Evolutionary conservation across 2,113 vertebrate species (phyloP).

Genomic region (Mus spicilegus): DNA sequence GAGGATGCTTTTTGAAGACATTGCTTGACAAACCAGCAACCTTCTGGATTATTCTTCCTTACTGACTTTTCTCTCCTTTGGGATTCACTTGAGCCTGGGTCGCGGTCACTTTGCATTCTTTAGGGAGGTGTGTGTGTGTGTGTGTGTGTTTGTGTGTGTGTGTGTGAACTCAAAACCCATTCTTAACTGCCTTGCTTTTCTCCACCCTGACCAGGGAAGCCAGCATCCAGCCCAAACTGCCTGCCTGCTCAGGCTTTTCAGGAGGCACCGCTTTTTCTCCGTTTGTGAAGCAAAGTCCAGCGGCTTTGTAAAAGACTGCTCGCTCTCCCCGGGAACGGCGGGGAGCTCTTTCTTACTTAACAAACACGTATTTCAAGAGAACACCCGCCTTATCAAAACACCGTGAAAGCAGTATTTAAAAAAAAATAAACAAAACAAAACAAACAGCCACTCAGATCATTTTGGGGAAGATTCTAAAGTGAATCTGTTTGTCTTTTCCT

Average conservation of each 20-base stretch:
- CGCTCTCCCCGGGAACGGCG: not conserved
- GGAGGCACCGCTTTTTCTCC: not conserved
- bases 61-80: conserved; percentile 33
- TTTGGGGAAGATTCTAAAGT: not conserved
- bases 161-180: not conserved
- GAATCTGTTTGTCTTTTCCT: rapidly evolving
- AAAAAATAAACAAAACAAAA: too few species aligned
- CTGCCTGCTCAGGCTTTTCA: not conserved
- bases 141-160: too few species aligned
- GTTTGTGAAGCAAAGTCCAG: not conserved
- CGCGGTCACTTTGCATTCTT: conserved; percentile 51
- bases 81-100: conserved; percentile 40
- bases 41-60: not conserved
- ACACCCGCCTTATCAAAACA: conserved; percentile 24
- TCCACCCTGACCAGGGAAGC: rapidly evolving
- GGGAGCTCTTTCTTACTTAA: not conserved
- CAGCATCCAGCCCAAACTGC: not conserved
- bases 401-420: not conserved
- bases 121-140: too few species aligned
- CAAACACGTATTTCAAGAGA: not conserved
- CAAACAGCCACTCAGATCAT: not conserved
- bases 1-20: conserved; percentile 46
- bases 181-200: not conserved
- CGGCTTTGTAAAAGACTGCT: not conserved
- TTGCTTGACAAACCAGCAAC: not conserved